Evolutionary conservation across 2,797 vertebrate species (phyloP).

Genomic region (Labroides dimidiatus): DNA sequence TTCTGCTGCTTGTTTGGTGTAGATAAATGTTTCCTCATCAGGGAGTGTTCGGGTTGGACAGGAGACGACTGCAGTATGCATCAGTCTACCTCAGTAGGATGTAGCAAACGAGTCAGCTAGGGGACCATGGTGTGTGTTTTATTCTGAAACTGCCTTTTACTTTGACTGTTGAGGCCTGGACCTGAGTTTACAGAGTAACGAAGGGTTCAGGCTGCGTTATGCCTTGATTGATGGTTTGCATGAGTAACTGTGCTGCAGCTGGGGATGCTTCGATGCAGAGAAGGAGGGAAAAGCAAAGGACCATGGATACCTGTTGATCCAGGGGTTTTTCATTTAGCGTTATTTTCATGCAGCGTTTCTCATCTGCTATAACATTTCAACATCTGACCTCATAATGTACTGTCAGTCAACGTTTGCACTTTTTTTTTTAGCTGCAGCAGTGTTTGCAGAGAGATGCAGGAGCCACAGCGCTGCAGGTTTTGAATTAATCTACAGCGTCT

Average conservation of each 20-base stretch:
- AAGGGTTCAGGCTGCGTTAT: conserved; percentile 4
- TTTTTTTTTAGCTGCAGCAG: no score
- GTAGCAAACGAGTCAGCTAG: conserved; percentile 61
- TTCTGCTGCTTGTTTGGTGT: conserved; percentile 64
- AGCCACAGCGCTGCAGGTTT: no score
- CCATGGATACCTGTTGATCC: no score
- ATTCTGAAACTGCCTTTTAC: conserved; percentile 80
- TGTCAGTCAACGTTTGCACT: no score
- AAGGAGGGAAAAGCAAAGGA: neutral
- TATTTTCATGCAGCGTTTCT: no score
- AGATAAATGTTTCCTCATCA: conserved; percentile 73
- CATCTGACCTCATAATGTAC: no score
- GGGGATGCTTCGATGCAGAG: conserved; percentile 43
- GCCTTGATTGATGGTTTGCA: conserved; percentile 58
- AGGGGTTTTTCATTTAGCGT: no score
- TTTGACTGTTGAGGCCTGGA: conserved; percentile 62
- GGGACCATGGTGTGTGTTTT: conserved; percentile 56
- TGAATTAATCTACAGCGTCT: no score
- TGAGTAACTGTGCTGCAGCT: conserved; percentile 39
- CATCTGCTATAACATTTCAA: no score
- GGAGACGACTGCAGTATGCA: conserved; percentile 68
- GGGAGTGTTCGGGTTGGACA: conserved; percentile 63
- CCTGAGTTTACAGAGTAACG: conserved; percentile 29
- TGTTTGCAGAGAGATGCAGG: no score
- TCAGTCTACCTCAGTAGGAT: conserved; percentile 78